These are phyloP conservation scores for Seira sanloemensis DNA, from an alignment of 2,888 invertebrate genomes.

Conservation along the genomic window DNA sequence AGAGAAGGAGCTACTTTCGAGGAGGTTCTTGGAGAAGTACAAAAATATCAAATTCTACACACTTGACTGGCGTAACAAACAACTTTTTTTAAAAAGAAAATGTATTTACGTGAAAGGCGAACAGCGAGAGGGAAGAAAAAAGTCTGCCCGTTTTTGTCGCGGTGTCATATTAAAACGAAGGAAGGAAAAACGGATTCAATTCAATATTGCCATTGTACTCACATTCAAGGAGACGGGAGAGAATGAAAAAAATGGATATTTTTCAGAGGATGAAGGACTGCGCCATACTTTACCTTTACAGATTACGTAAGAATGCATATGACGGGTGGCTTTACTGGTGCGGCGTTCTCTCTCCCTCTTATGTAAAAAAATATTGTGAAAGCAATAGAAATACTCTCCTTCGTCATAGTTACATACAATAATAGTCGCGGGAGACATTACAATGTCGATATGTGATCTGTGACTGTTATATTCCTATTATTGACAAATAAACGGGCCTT, in stretches of 20 bases:
- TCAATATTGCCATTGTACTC: neutral
- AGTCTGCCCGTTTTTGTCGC: neutral
- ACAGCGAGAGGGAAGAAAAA: neutral
- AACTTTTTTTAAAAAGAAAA: neutral
- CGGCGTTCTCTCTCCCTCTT: neutral
- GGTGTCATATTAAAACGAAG: neutral
- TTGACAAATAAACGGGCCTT: constrained; percentile 31
- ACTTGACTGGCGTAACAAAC: neutral
- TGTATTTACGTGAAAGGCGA: neutral
- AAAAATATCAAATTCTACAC: neutral
- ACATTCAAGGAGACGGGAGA: constrained; percentile 1
- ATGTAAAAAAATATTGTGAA: neutral
- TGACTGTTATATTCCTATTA: constrained; percentile 44
- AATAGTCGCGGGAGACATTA: constrained; percentile 36
- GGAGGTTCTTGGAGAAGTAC: neutral
- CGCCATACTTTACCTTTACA: constrained; percentile 5
- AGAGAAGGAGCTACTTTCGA: neutral
- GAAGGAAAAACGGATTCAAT: constrained; percentile 9
- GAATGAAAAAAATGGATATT: neutral
- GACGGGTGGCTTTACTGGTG: constrained; percentile 3
- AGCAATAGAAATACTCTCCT: too few species aligned
- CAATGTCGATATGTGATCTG: constrained; percentile 54
- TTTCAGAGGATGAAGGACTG: neutral
- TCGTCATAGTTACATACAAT: constrained; percentile 13
- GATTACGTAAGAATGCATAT: constrained; percentile 16